A percentile compares a stretch with the other conserved stretches of the same genome.
Conservation (phyloP, 2,888 invertebrate species). For the Dolichopus griseipennis region DNA sequence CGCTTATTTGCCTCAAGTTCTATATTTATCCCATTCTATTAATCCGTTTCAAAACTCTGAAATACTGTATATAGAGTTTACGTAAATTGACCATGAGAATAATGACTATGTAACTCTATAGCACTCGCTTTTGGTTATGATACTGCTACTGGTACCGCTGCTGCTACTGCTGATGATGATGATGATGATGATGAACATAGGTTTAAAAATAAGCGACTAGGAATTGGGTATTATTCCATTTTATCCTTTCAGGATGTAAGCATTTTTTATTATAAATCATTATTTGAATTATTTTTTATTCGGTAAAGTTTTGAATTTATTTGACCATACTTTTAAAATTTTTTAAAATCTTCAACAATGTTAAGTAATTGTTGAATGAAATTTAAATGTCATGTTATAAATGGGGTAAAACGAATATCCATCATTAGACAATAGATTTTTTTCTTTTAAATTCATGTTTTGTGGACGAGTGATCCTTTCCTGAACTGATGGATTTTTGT, state of each 20-base stretch:
- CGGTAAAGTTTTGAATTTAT: background rate
- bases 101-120: background rate
- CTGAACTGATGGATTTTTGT: no score
- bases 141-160: no score
- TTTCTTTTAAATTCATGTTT: no score
- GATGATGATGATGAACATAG: no score
- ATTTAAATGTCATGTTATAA: background rate
- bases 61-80: background rate
- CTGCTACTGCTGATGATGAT: no score
- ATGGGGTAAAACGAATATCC: background rate
- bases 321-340: background rate
- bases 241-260: background rate
- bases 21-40: no score
- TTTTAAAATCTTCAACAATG: background rate
- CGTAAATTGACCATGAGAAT: background rate
- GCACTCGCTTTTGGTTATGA: no score
- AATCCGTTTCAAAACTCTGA: no score
- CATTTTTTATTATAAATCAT: no score
- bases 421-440: background rate
- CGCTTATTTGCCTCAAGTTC: no score
- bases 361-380: background rate
- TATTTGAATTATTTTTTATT: background rate
- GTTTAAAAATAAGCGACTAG: background rate
- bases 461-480: background rate
- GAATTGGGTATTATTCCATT: background rate